Conservation (phyloP, 1,140 invertebrate genomes). For the Ephestia elutella region DNA sequence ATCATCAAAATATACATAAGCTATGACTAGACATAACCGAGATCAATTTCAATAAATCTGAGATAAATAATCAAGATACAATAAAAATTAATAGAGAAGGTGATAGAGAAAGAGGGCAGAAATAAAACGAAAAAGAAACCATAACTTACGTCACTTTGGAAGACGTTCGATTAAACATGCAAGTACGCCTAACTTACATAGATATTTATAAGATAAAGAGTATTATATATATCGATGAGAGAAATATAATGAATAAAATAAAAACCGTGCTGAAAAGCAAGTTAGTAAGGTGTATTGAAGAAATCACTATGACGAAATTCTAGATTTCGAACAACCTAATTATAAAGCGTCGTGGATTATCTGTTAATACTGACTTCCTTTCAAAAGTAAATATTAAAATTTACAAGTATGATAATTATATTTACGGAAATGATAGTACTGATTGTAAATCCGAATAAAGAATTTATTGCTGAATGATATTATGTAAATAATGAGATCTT, state of each 20-base stretch:
- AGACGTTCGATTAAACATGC: constrained; percentile 69
- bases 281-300: constrained; percentile 49
- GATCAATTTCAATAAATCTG: neutral
- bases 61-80: neutral
- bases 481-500: constrained; percentile 3
- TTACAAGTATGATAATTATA: constrained; percentile 30
- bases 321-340: constrained; percentile 70
- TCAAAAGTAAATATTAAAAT: constrained; percentile 46
- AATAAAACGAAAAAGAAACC: constrained; percentile 20
- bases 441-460: constrained; percentile 25
- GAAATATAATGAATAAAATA: constrained; percentile 35
- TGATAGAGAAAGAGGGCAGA: constrained; percentile 12
- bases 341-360: constrained; percentile 72
- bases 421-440: constrained; percentile 15
- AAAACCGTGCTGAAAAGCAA: constrained; percentile 58
- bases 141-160: constrained; percentile 68
- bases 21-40: neutral
- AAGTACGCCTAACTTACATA: constrained; percentile 61
- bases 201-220: constrained; percentile 29
- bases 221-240: constrained; percentile 33
- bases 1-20: constrained; percentile 2
- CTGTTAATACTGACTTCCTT: constrained; percentile 48
- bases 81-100: constrained; percentile 16
- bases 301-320: constrained; percentile 63
- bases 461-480: constrained; percentile 48